These are phyloP conservation scores for Squalus acanthias DNA, from an alignment of 2,797 vertebrate genomes.

Conservation along the genomic window DNA sequence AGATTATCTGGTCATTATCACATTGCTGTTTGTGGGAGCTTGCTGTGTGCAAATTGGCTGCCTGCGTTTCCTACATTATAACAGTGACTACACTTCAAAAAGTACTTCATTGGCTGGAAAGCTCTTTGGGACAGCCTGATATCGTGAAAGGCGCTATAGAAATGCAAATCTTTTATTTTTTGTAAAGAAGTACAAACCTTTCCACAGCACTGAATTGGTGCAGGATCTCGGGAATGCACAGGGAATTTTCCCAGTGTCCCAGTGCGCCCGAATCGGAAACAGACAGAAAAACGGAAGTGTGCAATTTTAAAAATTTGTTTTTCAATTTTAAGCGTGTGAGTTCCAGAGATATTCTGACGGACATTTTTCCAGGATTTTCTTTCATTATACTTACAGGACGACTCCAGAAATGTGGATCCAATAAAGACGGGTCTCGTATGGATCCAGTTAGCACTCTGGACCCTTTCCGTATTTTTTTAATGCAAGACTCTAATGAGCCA, in stretches of 20 bases:
- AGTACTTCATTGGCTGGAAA: too few relatives aligned
- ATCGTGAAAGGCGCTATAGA: too few relatives aligned
- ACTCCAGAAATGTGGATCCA: constrained; percentile 14
- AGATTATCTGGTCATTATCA: too few relatives aligned
- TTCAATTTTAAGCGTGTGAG: neutral
- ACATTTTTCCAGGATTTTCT: neutral
- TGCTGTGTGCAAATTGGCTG: too few relatives aligned
- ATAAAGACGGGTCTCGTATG: neutral
- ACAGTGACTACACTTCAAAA: too few relatives aligned
- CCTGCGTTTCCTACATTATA: too few relatives aligned
- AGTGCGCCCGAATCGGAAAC: neutral
- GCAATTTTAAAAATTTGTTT: neutral
- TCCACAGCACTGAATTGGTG: neutral
- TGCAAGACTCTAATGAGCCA: neutral
- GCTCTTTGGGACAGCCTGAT: too few relatives aligned
- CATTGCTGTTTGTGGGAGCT: too few relatives aligned
- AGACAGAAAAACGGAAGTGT: neutral
- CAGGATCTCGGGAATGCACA: neutral
- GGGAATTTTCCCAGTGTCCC: neutral
- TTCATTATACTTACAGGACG: neutral
- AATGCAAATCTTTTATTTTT: too few relatives aligned
- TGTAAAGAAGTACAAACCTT: neutral
- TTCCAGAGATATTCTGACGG: neutral
- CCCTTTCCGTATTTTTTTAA: neutral
- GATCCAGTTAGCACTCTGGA: constrained; percentile 12